These are phyloP conservation scores for Tiliqua scincoides DNA, from an alignment of 2,113 vertebrate genomes.

Conservation along the genomic window DNA sequence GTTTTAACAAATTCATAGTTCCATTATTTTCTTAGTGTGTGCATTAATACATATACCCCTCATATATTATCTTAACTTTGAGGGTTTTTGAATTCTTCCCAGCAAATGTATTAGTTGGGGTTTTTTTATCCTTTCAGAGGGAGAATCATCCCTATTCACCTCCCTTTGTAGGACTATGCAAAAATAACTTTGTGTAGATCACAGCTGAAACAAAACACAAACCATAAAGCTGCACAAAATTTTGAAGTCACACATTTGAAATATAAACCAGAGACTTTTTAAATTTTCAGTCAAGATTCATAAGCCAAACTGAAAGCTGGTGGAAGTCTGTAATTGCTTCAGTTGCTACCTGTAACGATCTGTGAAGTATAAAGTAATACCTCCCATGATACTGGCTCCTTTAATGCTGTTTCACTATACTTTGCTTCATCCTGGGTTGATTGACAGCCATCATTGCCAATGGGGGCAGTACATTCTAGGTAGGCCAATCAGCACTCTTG, in stretches of 20 bases:
- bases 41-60: neutral
- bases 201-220: neutral
- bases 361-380: neutral
- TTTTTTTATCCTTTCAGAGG: neutral
- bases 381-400: no score
- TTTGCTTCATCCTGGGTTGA: no score
- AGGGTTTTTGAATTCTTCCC: neutral
- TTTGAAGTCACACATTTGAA: neutral
- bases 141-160: neutral
- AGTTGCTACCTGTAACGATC: slow-evolving; percentile 30
- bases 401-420: no score
- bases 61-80: neutral
- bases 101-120: neutral
- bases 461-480: no score
- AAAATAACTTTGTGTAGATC: neutral
- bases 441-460: no score
- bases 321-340: slow-evolving; percentile 9
- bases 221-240: neutral
- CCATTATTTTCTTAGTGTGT: neutral
- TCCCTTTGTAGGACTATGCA: neutral
- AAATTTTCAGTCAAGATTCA: neutral
- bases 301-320: neutral
- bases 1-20: neutral
- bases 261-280: neutral
- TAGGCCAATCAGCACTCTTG: no score